These are phyloP conservation scores for Lithodes maja DNA, from an alignment of 2,888 invertebrate species.

Conservation along the genomic window DNA sequence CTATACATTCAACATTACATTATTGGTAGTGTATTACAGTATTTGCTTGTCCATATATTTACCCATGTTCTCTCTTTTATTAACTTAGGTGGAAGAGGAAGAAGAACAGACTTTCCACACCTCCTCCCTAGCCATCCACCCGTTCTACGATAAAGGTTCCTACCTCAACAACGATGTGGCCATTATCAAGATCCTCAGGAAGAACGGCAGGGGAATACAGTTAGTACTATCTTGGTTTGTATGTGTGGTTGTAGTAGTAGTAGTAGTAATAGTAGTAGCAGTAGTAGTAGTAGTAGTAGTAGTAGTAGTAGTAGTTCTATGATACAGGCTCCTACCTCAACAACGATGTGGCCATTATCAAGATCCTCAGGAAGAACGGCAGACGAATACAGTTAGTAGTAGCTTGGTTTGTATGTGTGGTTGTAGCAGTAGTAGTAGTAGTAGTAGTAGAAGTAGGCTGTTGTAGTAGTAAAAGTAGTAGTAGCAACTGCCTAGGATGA, in stretches of 20 bases:
- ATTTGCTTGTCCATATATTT: no score
- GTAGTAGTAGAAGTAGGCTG: no score
- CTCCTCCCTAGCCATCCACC: constrained; percentile 83
- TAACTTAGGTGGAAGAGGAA: constrained; percentile 78
- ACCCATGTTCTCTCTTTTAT: no score
- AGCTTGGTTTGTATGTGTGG: no score
- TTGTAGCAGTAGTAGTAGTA: neutral
- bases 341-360: constrained; percentile 84
- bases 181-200: constrained; percentile 77
- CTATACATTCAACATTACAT: no score
- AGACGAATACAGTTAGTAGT: constrained; percentile 60
- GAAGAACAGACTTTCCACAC: constrained; percentile 83
- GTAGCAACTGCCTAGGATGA: no score
- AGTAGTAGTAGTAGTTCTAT: constrained; percentile 75
- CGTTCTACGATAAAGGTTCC: constrained; percentile 80
- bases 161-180: constrained; percentile 86
- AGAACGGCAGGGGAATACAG: constrained; percentile 62
- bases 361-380: constrained; percentile 72
- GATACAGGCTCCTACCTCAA: constrained; percentile 81
- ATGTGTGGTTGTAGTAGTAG: no score
- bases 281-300: constrained; percentile 63
- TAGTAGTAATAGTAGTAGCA: constrained; percentile 58
- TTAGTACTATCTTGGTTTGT: no score
- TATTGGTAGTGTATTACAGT: no score
- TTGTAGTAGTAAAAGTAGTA: no score